Conservation (phyloP, 2,113 vertebrate genomes). For the Antidorcas marsupialis region DNA sequence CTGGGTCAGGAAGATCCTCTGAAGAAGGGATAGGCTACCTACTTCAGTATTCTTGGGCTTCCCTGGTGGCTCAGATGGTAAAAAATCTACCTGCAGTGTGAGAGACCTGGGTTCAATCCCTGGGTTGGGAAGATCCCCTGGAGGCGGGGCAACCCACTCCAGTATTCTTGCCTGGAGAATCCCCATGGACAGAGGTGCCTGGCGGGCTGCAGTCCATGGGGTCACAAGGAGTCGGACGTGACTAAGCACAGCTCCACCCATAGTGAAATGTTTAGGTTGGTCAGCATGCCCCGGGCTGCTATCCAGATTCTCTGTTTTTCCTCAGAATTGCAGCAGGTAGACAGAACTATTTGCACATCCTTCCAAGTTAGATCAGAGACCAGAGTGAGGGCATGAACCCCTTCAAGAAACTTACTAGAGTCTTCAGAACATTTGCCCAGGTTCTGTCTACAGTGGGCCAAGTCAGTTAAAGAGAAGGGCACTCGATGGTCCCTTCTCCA, state of each 20-base stretch:
- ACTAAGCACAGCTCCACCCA: neutral
- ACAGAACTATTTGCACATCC: neutral
- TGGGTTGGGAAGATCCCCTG: neutral
- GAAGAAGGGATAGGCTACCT: neutral
- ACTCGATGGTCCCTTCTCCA: neutral
- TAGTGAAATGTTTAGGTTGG: neutral
- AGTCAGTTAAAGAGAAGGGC: neutral
- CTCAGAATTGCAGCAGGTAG: neutral
- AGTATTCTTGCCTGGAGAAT: neutral
- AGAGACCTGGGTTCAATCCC: neutral
- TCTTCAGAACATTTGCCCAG: neutral
- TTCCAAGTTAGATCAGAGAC: neutral
- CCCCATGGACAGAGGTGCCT: neutral
- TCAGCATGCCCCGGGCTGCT: neutral
- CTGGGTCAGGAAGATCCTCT: neutral
- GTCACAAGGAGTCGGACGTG: neutral
- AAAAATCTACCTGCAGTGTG: neutral
- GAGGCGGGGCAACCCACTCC: neutral
- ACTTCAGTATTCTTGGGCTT: neutral
- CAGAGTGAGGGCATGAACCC: neutral
- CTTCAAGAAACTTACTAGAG: neutral
- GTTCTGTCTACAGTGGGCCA: neutral
- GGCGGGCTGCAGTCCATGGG: accelerated
- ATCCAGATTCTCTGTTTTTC: neutral
- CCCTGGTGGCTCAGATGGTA: neutral